phyloP scores from a whole-genome alignment of 2,888 invertebrate genomes.

The Keiferia lycopersicella region DNA sequence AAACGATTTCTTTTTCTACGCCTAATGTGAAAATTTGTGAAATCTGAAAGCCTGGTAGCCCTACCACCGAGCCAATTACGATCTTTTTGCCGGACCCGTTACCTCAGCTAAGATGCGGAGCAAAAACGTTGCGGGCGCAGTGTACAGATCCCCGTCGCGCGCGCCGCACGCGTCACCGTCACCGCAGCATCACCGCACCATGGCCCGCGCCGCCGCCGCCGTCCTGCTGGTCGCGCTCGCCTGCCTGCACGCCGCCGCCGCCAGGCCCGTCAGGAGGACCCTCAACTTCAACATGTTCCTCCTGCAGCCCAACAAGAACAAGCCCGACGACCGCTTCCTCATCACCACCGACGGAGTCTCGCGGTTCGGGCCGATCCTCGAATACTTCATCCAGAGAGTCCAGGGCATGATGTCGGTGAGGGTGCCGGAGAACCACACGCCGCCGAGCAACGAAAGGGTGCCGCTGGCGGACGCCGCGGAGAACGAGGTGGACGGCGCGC shows the following conservation, averaged over 20 bases:
- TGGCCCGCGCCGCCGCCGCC: constrained; percentile 19
- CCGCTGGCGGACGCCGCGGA: constrained; percentile 42
- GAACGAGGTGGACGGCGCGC: constrained; percentile 56
- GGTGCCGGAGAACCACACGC: constrained; percentile 74
- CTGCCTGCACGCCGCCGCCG: constrained; percentile 31
- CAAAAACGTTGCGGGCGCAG: constrained; percentile 38
- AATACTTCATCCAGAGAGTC: constrained; percentile 82
- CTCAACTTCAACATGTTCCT: constrained; percentile 43
- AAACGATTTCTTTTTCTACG: not conserved
- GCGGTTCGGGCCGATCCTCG: constrained; percentile 82
- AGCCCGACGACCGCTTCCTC: constrained; percentile 36
- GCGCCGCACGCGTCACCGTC: constrained; percentile 33
- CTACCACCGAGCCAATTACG: constrained; percentile 62
- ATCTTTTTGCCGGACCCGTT: constrained; percentile 79
- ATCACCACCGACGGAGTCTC: constrained; percentile 43
- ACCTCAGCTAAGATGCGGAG: constrained; percentile 43
- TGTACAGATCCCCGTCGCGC: constrained; percentile 34
- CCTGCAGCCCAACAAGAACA: constrained; percentile 35
- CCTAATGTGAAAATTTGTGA: not conserved
- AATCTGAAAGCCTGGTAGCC: constrained; percentile 8
- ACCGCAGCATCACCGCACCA: constrained; percentile 22
- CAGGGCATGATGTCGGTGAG: constrained; percentile 83
- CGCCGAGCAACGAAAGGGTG: constrained; percentile 5
- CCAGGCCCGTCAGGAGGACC: constrained; percentile 36
- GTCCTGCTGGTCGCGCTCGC: constrained; percentile 30